These are phyloP conservation scores for Chromis chromis DNA, from an alignment of 2,797 vertebrate genomes.

Conservation along the genomic window DNA sequence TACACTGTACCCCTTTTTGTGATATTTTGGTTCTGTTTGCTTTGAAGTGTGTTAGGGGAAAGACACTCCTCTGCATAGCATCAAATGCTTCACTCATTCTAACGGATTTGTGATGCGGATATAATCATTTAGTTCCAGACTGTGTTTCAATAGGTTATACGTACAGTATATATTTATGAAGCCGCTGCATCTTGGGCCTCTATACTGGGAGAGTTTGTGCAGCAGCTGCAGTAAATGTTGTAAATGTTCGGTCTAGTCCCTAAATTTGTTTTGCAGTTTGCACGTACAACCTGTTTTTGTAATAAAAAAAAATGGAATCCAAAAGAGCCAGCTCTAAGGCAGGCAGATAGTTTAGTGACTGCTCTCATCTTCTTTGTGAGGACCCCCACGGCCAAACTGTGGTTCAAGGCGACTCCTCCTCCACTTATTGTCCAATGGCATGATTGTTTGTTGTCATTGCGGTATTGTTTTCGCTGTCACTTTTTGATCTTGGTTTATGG, in stretches of 20 bases:
- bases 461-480: conserved; percentile 70
- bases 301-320: conserved; percentile 30
- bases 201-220: conserved; percentile 4
- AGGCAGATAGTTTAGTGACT: conserved; percentile 25
- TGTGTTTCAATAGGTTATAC: conserved; percentile 49
- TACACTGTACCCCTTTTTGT: conserved; percentile 68
- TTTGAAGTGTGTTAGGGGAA: conserved; percentile 73
- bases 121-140: conserved; percentile 62
- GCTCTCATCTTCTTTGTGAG: conserved; percentile 16
- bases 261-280: conserved; percentile 23
- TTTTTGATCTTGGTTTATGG: conserved; percentile 75
- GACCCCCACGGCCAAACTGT: conserved; percentile 35
- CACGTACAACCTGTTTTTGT: conserved; percentile 11
- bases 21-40: conserved; percentile 70
- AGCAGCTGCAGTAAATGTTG: conserved; percentile 16
- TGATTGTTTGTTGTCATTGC: conserved; percentile 73
- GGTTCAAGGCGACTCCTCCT: conserved; percentile 42
- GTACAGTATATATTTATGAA: conserved; percentile 40
- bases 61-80: conserved; percentile 62
- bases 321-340: conserved; percentile 15
- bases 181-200: conserved; percentile 27
- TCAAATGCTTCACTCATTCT: conserved; percentile 58
- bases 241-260: neutral
- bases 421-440: conserved; percentile 57
- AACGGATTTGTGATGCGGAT: conserved; percentile 62